Evolutionary conservation across 2,797 vertebrate genomes (phyloP).

Genomic region (Pogoniulus pusillus): DNA sequence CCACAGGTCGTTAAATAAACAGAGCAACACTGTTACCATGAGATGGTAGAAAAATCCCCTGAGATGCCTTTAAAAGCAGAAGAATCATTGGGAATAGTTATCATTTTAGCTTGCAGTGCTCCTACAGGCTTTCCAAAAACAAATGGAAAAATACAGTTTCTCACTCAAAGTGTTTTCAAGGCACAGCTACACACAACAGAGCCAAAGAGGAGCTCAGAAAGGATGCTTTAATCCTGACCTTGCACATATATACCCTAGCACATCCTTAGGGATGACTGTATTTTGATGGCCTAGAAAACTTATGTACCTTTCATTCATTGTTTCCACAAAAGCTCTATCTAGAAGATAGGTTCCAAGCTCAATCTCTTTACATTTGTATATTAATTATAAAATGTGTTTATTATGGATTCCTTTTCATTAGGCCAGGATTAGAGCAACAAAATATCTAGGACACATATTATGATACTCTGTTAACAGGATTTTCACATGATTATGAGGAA

Average conservation of each 20-base stretch:
- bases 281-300: conserved; percentile 56
- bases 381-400: conserved; percentile 29
- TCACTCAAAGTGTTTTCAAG: conserved; percentile 6
- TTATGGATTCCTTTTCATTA: conserved; percentile 33
- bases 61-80: neutral
- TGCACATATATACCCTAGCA: neutral
- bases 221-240: conserved; percentile 50
- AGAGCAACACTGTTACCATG: neutral
- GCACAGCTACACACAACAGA: neutral
- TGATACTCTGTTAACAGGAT: conserved; percentile 2
- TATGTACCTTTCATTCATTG: neutral
- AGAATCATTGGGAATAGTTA: neutral
- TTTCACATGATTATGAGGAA: conserved; percentile 37
- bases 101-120: neutral
- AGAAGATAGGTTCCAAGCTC: neutral
- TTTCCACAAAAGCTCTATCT: neutral
- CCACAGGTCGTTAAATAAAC: neutral
- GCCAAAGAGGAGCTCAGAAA: conserved; percentile 18
- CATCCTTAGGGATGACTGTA: conserved; percentile 20
- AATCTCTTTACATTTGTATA: neutral
- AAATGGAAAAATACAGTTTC: conserved; percentile 43
- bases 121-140: neutral
- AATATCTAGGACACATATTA: neutral
- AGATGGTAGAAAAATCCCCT: neutral
- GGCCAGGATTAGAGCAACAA: conserved; percentile 8